Percentiles rank a stretch among this genome's conserved stretches.
These are phyloP conservation scores for Entomyzon cyanotis DNA, from an alignment of 2,113 vertebrate species.

Conservation along the genomic window DNA sequence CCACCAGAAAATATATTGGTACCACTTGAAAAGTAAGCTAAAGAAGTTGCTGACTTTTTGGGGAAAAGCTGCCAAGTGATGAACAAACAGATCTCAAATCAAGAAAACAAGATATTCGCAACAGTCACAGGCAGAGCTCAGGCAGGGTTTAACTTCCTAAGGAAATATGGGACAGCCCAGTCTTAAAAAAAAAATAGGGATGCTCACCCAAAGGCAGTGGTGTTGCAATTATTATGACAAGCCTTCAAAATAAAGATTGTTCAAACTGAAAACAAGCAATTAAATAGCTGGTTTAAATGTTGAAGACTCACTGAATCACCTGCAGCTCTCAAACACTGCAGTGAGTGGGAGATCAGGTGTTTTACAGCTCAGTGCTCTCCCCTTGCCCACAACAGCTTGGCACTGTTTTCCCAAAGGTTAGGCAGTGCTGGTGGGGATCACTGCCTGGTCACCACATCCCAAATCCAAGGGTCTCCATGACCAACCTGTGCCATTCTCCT, in stretches of 20 bases:
- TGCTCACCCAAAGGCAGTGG: not conserved
- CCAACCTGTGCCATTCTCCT: rapidly evolving
- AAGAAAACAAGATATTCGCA: not conserved
- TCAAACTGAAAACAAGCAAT: not conserved
- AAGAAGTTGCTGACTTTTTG: not conserved
- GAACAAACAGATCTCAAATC: not conserved
- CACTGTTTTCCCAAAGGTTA: not conserved
- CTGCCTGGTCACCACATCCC: not conserved
- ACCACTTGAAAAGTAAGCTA: not conserved
- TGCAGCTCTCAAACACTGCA: not conserved
- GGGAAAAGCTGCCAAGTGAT: not conserved
- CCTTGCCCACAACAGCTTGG: not conserved
- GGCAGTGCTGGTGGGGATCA: not conserved
- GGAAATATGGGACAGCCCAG: not conserved
- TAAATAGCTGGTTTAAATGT: not conserved
- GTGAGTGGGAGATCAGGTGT: not conserved
- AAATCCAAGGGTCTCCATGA: not conserved
- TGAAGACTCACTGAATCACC: not conserved
- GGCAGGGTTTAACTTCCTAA: not conserved
- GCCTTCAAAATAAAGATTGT: not conserved
- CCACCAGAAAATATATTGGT: rapidly evolving
- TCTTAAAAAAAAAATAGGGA: not conserved
- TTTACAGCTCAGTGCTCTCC: not conserved
- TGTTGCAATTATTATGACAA: not conserved
- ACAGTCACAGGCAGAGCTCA: not conserved